Evolutionary conservation across 2,797 vertebrate species (phyloP), one percentile per base, ranked within the genome.

Genomic region (Cheirogaleus major): DNA sequence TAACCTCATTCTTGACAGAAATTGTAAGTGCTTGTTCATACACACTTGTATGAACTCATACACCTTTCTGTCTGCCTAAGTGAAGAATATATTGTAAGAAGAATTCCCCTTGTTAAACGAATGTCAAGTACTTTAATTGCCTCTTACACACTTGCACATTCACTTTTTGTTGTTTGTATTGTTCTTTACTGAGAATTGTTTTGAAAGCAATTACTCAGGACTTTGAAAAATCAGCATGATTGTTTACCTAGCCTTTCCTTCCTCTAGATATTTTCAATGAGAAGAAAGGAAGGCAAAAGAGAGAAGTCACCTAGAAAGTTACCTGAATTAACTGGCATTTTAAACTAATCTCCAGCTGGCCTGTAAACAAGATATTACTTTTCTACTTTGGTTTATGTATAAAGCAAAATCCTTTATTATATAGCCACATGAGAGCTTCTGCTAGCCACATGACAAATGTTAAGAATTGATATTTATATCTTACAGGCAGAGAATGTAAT

Each of bases 201-300:
- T 84, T 88, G 32, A 85, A 95, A 92, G 72, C 89, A 91, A 61
- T 91, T 81, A 55, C 48, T 65, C 3, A 41, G 48, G 30, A 41
- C 18, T 81, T 92, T 70, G 18, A 73, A 69, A 14, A 80, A 17
- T 86, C 35, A 65, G 43, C 20, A 41, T 79, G 57, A 30, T 85
- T 91, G 0, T 84, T 92, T 84, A 59, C 10, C 32, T 78, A 69
- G 5, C 3, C 17, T 94, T 38, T 93, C 5, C 69, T 78, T 75
- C 22, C 83, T 86, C 22, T 84, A 96, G 32, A 48, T 78, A 96
- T 85, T 90, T 92, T 57, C 25, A 76, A 3, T 94, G 41, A 83
- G 18, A 67, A 91, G 4, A 65, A 90, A 93, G 45, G 22, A 93
- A 76, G 30, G 7, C 20, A 63, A 84, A 81, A 55, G 17, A 87